Evolutionary conservation across 2,113 vertebrate genomes (phyloP).

Genomic region (Alectura lathami): DNA sequence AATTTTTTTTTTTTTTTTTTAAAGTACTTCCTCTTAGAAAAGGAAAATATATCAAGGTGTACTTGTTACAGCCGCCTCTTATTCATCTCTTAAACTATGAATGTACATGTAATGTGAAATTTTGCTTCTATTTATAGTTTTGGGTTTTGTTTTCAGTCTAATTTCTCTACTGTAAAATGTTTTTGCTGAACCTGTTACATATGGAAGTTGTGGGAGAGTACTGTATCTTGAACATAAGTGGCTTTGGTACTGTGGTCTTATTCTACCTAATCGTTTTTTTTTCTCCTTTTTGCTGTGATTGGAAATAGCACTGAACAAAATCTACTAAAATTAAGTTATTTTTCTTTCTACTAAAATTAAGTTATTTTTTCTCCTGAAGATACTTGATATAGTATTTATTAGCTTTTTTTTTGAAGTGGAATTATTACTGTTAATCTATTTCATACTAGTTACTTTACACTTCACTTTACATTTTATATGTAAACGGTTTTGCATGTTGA

Average conservation of each 20-base stretch:
- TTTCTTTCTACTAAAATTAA: conserved; percentile 74
- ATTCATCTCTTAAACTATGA: conserved; percentile 70
- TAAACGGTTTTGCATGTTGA: conserved; percentile 60
- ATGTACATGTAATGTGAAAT: conserved; percentile 76
- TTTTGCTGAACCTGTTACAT: conserved; percentile 73
- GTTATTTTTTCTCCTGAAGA: conserved; percentile 76
- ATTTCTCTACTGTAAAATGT: conserved; percentile 67
- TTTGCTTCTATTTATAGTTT: conserved; percentile 72
- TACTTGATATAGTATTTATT: conserved; percentile 80
- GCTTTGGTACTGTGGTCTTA: conserved; percentile 76
- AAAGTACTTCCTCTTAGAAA: conserved; percentile 35
- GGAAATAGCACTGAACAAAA: conserved; percentile 74
- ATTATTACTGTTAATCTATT: conserved; percentile 73
- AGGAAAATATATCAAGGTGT: conserved; percentile 30
- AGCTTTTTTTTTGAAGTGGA: conserved; percentile 60
- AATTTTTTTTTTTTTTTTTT: not conserved
- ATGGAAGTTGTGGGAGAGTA: conserved; percentile 67
- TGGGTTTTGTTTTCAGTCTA: conserved; percentile 48
- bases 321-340: conserved; percentile 72
- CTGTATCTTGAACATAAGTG: conserved; percentile 66
- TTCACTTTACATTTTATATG: conserved; percentile 60
- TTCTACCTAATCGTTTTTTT: conserved; percentile 54
- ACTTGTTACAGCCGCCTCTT: conserved; percentile 52
- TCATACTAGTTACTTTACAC: conserved; percentile 66
- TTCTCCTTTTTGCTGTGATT: conserved; percentile 55